These are phyloP conservation scores for Fulmarus glacialis DNA, from an alignment of 2,113 vertebrate genomes.

Conservation along the genomic window DNA sequence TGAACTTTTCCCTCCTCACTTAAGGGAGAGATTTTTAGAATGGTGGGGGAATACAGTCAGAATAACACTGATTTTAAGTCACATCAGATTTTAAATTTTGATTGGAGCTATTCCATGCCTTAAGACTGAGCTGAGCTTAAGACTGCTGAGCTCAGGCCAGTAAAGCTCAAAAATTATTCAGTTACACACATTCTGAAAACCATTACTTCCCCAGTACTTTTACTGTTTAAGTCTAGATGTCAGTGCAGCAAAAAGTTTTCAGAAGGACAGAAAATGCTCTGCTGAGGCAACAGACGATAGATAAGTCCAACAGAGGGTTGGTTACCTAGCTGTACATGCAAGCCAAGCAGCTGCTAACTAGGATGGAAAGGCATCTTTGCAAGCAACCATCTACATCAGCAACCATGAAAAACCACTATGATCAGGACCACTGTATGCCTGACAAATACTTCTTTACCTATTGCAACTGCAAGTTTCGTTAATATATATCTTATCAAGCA, in stretches of 20 bases:
- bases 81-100: not conserved
- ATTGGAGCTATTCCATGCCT: not conserved
- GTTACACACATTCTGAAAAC: not conserved
- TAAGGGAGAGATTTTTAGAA: not conserved
- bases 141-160: not conserved
- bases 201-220: not conserved
- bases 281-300: not conserved
- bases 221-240: not conserved
- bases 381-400: not conserved
- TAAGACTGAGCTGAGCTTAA: not conserved
- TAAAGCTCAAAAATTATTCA: not conserved
- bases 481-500: accelerated
- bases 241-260: not conserved
- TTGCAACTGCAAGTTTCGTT: not conserved
- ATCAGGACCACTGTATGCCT: not conserved
- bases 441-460: not conserved
- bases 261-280: not conserved
- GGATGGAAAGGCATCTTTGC: not conserved
- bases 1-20: not conserved
- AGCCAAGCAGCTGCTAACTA: not conserved
- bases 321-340: not conserved
- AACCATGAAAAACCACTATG: not conserved
- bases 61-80: not conserved
- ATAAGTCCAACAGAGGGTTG: accelerated
- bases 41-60: not conserved